phyloP scores from a whole-genome alignment of 2,797 vertebrate species.

The Aselliscus stoliczkanus region DNA sequence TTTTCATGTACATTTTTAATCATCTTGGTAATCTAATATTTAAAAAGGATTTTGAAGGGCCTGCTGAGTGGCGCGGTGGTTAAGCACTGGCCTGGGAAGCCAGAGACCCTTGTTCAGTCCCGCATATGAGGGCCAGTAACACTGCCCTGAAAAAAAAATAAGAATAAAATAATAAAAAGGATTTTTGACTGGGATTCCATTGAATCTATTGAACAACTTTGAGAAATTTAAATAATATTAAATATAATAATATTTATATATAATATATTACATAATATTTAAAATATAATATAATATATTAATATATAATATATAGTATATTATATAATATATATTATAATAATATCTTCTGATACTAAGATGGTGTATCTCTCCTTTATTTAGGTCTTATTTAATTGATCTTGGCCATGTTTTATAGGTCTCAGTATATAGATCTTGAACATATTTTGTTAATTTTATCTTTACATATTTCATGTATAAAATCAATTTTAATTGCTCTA shows the following conservation, averaged over 20 bases:
- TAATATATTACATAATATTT: no score
- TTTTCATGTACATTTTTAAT: slow-evolving; percentile 2
- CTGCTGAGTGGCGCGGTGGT: no score
- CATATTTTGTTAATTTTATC: slow-evolving; percentile 8
- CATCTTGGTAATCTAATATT: background rate
- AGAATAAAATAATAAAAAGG: no score
- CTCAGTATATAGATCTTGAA: background rate
- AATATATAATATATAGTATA: no score
- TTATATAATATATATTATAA: no score
- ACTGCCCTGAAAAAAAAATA: no score
- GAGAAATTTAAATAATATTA: background rate
- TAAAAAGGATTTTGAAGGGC: background rate
- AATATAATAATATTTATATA: background rate
- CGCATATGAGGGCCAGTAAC: no score
- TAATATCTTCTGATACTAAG: background rate
- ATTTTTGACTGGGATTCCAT: background rate
- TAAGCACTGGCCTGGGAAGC: no score
- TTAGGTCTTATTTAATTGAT: background rate
- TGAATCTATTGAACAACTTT: background rate
- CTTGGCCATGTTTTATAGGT: background rate
- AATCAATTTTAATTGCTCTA: background rate
- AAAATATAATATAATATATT: no score
- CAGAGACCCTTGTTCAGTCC: no score
- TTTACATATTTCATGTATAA: background rate
- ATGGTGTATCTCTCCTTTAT: background rate